These are phyloP conservation scores for Aplodontia rufa DNA, from an alignment of 2,113 vertebrate genomes.

Conservation along the genomic window DNA sequence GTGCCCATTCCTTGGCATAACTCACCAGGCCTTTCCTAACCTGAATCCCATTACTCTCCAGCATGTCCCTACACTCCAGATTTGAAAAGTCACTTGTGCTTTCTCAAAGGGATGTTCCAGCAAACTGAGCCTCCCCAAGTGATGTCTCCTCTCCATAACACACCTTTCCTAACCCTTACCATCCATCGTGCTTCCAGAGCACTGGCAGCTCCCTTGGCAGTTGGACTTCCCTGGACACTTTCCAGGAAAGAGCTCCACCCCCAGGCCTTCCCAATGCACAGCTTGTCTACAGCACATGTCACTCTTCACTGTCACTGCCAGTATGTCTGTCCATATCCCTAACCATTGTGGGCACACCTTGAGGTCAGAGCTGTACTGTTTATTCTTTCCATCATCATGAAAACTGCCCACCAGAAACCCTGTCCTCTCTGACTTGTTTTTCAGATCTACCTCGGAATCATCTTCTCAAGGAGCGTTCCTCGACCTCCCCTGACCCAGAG, in stretches of 20 bases:
- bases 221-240: rapidly evolving
- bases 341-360: background rate
- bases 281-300: background rate
- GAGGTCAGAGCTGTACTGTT: background rate
- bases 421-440: background rate
- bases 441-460: background rate
- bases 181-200: background rate
- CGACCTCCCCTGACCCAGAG: background rate
- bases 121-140: background rate
- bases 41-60: background rate
- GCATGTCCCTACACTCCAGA: background rate
- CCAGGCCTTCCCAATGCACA: rapidly evolving
- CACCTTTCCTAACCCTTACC: rapidly evolving
- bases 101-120: background rate
- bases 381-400: background rate
- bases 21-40: background rate
- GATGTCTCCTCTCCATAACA: no score
- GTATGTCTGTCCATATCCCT: background rate
- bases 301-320: rapidly evolving
- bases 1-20: background rate
- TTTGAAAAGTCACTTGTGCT: background rate
- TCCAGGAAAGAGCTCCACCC: background rate
- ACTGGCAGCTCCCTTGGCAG: background rate
- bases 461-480: background rate
- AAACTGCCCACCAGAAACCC: background rate